Evolutionary conservation across 2,888 invertebrate species (phyloP).

Genomic region (Amiota communis): DNA sequence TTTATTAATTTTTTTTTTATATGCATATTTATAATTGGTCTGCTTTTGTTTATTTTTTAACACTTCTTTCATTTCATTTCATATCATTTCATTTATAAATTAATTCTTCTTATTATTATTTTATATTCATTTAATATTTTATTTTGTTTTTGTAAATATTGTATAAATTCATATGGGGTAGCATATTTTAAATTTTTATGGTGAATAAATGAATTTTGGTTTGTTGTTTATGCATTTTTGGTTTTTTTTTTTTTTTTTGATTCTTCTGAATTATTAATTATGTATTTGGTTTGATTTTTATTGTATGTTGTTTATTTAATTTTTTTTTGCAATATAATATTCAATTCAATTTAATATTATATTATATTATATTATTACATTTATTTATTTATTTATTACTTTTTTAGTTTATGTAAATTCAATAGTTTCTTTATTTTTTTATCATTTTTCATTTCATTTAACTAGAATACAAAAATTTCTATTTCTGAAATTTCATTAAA

Average conservation of each 20-base stretch:
- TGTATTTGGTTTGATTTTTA: not conserved
- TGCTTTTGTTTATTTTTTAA: constrained; percentile 27
- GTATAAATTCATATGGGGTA: constrained; percentile 3
- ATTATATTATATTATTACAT: not conserved
- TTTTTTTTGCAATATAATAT: too few relatives aligned
- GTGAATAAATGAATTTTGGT: constrained; percentile 57
- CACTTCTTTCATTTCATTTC: not conserved
- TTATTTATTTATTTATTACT: too few relatives aligned
- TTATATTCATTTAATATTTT: constrained; percentile 34
- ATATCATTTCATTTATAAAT: too few relatives aligned
- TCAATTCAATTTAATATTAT: not conserved
- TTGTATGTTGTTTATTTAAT: not conserved
- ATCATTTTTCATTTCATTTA: not conserved
- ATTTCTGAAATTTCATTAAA: too few relatives aligned
- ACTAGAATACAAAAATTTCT: too few relatives aligned
- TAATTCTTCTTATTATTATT: not conserved
- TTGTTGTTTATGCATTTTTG: constrained; percentile 56
- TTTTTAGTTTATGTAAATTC: not conserved
- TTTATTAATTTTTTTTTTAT: too few relatives aligned
- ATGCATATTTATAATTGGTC: not conserved
- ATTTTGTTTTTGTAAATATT: constrained; percentile 50
- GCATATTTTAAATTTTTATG: constrained; percentile 41
- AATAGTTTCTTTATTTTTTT: constrained; percentile 27
- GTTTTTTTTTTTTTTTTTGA: too few relatives aligned
- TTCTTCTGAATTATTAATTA: not conserved